A percentile compares a stretch with the other conserved stretches of the same genome.
These are phyloP conservation scores for Dendrophyllia cribrosa DNA, from an alignment of 64 coral and sea anemone genomes.

Conservation along the genomic window DNA sequence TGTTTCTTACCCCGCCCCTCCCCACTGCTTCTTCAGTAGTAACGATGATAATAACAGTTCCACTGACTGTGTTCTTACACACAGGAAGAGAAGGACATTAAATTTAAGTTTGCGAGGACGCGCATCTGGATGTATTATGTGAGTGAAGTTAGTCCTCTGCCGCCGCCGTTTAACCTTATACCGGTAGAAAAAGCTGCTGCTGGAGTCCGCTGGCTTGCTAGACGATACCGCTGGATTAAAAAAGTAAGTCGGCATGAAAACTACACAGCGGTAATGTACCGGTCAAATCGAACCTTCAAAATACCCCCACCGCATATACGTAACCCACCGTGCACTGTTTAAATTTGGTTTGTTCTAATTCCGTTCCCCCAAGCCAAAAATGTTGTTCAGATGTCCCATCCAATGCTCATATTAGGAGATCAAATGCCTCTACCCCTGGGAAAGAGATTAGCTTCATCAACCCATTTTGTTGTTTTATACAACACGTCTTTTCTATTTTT, in stretches of 20 bases:
- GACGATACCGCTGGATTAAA: background rate
- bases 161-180: constrained; percentile 79
- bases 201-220: constrained; percentile 14
- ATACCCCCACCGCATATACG: too few species aligned
- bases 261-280: background rate
- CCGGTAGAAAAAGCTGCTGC: constrained; percentile 25
- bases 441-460: too few species aligned
- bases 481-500: too few species aligned
- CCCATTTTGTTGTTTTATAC: too few species aligned
- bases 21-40: background rate
- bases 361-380: too few species aligned
- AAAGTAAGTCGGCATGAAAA: background rate
- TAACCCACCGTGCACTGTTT: too few species aligned
- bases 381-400: too few species aligned
- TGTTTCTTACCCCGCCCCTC: too few species aligned
- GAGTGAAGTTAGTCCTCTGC: constrained; percentile 55
- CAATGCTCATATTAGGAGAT: too few species aligned
- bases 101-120: constrained; percentile 77
- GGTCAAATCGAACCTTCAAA: too few species aligned
- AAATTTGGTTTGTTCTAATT: too few species aligned
- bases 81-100: constrained; percentile 78
- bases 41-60: background rate
- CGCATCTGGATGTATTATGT: constrained; percentile 90
- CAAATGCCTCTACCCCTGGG: too few species aligned
- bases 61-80: background rate